Evolutionary conservation across 1,140 invertebrate species (phyloP).

Genomic region (Calephelis nemesis): DNA sequence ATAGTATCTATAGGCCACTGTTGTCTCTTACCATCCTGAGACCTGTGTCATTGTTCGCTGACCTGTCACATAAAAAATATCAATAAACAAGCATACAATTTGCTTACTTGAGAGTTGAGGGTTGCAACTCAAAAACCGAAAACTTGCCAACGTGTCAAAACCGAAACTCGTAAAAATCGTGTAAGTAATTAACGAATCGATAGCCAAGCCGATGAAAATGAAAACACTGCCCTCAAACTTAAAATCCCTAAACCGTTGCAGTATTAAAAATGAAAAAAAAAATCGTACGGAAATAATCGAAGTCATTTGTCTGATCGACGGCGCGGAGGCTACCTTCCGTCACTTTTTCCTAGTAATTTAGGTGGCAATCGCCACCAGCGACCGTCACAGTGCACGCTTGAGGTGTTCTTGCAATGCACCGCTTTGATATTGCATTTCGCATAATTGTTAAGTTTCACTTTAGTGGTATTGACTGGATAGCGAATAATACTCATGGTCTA

Average conservation of each 20-base stretch:
- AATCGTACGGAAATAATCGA: constrained; percentile 6
- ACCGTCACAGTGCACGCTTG: constrained; percentile 21
- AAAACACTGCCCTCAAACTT: no score
- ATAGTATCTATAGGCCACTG: no score
- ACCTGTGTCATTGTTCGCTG: no score
- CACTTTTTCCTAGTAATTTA: constrained; percentile 73
- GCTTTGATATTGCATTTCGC: constrained; percentile 10
- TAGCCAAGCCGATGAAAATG: no score
- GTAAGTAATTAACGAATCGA: no score
- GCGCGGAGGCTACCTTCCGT: constrained; percentile 83
- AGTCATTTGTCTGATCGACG: constrained; percentile 25
- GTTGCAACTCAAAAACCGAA: no score
- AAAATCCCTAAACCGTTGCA: background rate
- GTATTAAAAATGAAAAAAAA: background rate
- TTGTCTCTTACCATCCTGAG: no score
- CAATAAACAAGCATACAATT: no score
- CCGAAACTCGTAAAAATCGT: background rate
- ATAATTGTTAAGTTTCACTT: constrained; percentile 25
- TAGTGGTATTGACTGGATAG: background rate
- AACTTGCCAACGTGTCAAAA: no score
- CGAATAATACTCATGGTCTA: background rate
- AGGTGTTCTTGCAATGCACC: constrained; percentile 21
- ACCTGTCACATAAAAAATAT: no score
- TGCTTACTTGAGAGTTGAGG: no score
- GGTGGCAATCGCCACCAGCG: constrained; percentile 12